Conservation (phyloP, 2,113 vertebrate genomes). For the Parus major region DNA sequence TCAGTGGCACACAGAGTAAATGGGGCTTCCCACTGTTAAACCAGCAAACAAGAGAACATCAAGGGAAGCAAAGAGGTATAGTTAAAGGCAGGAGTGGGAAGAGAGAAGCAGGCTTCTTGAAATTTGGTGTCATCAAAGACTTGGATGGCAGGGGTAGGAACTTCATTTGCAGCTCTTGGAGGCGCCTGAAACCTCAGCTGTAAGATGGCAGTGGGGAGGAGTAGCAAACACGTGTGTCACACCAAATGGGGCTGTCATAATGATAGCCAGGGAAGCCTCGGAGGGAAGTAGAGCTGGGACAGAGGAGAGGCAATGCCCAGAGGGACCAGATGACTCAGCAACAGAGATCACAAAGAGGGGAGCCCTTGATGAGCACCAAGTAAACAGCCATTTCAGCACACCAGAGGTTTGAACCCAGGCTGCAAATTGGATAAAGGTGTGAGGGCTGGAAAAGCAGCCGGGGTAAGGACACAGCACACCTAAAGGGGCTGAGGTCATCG, state of each 20-base stretch:
- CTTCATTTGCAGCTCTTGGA: not conserved
- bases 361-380: not conserved
- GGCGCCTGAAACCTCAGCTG: not conserved
- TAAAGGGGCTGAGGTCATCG: not conserved
- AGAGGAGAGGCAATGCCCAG: not conserved
- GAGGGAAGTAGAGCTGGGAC: not conserved
- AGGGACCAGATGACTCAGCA: conserved; percentile 2
- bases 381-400: conserved; percentile 27
- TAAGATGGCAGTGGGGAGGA: not conserved
- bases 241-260: not conserved
- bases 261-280: not conserved
- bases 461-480: not conserved
- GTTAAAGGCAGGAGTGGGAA: not conserved
- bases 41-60: not conserved
- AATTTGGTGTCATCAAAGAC: not conserved
- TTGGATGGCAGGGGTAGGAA: not conserved
- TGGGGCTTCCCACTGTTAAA: not conserved
- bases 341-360: conserved; percentile 19
- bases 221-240: not conserved
- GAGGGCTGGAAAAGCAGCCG: not conserved
- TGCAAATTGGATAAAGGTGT: not conserved
- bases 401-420: not conserved
- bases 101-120: not conserved
- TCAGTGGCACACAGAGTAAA: not conserved
- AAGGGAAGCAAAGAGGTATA: not conserved